phyloP scores from a whole-genome alignment of 30 jellyfish, hydroid and myxozoan genomes.

The Hydractinia echinata region DNA sequence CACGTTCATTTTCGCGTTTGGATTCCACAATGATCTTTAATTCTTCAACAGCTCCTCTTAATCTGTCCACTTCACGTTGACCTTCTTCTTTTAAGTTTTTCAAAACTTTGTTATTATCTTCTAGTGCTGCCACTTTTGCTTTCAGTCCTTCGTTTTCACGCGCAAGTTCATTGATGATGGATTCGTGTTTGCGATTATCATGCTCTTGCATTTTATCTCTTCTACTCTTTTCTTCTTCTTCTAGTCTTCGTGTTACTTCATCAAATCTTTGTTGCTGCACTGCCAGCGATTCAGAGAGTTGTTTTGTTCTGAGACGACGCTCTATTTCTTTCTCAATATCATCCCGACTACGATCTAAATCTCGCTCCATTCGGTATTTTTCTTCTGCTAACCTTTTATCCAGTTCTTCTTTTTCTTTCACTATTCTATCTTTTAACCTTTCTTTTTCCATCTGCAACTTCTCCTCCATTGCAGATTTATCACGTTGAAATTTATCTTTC shows the following conservation, averaged over 20 bases:
- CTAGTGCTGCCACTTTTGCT: constrained; percentile 57
- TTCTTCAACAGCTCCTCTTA: constrained; percentile 74
- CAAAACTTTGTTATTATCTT: constrained; percentile 62
- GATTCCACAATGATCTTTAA: constrained; percentile 47
- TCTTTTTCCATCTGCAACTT: constrained; percentile 62
- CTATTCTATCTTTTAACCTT: constrained; percentile 41
- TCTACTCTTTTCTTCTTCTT: constrained; percentile 73
- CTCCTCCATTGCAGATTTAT: constrained; percentile 58
- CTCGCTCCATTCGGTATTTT: constrained; percentile 67
- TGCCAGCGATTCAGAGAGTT: constrained; percentile 70
- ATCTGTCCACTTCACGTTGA: constrained; percentile 77
- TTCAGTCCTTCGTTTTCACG: constrained; percentile 87
- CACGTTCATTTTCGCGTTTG: constrained; percentile 47
- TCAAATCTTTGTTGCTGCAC: constrained; percentile 74
- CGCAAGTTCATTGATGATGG: constrained; percentile 41
- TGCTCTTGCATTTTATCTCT: constrained; percentile 44
- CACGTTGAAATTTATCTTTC: constrained; percentile 53
- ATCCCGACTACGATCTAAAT: constrained; percentile 63
- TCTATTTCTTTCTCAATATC: constrained; percentile 92
- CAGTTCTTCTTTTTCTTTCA: constrained; percentile 52
- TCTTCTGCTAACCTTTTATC: constrained; percentile 64
- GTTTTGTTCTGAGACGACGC: constrained; percentile 70
- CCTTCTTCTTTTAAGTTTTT: constrained; percentile 82
- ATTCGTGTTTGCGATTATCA: constrained; percentile 46
- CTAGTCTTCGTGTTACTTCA: constrained; percentile 67